A percentile compares a stretch with the other conserved stretches of the same genome.
phyloP scores from a whole-genome alignment of 2,888 invertebrate species.

The Phlogophora meticulosa region DNA sequence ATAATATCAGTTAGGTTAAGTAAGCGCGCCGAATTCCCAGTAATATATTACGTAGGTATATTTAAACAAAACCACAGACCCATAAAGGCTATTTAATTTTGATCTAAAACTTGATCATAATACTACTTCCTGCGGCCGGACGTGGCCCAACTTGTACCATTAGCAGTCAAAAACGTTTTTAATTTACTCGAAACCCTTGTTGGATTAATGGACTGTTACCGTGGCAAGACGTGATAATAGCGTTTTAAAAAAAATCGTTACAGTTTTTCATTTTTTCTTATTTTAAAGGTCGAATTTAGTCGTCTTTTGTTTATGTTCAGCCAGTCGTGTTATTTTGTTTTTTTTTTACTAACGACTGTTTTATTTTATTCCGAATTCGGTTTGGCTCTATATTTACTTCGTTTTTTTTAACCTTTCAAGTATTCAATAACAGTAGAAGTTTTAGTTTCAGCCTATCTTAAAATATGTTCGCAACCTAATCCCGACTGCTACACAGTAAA shows the following conservation, averaged over 20 bases:
- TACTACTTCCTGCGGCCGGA: slow-evolving; percentile 60
- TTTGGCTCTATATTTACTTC: not conserved
- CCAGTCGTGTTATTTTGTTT: slow-evolving; percentile 22
- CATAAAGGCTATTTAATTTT: slow-evolving; percentile 39
- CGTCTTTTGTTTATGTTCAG: slow-evolving; percentile 48
- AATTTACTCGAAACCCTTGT: slow-evolving; percentile 71
- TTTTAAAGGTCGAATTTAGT: slow-evolving; percentile 49
- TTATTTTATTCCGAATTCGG: slow-evolving; percentile 9
- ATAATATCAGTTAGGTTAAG: no score
- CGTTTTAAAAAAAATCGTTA: slow-evolving; percentile 56
- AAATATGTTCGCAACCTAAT: not conserved
- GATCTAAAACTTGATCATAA: slow-evolving; percentile 52
- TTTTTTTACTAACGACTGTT: not conserved
- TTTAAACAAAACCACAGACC: slow-evolving; percentile 6
- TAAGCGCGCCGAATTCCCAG: no score
- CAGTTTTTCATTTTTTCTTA: slow-evolving; percentile 35
- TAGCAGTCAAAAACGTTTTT: slow-evolving; percentile 70
- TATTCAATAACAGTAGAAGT: not conserved
- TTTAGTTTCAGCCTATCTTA: no score
- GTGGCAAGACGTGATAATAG: slow-evolving; percentile 65
- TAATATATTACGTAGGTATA: not conserved
- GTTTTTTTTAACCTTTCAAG: no score
- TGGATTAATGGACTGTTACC: slow-evolving; percentile 70
- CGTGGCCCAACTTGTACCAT: slow-evolving; percentile 68
- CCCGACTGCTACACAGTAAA: not conserved